Evolutionary conservation across 2,888 invertebrate genomes (phyloP).

Genomic region (Cheilosia soror): DNA sequence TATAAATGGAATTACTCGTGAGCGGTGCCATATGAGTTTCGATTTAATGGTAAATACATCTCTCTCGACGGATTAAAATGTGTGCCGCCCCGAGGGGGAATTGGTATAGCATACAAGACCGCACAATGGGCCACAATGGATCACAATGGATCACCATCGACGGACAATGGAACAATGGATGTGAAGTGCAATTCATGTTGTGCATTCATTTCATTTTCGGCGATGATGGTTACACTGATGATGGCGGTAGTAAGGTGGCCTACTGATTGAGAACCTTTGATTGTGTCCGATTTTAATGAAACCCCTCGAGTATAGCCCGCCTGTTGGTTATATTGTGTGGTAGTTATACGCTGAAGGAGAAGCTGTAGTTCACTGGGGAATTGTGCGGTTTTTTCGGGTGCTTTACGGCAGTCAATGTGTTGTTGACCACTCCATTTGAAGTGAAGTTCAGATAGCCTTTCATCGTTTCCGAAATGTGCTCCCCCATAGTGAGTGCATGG

Average conservation of each 20-base stretch:
- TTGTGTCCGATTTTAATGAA: constrained; percentile 65
- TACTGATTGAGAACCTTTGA: constrained; percentile 65
- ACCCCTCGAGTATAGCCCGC: constrained; percentile 40
- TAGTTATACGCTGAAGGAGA: neutral
- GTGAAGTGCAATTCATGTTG: constrained; percentile 68
- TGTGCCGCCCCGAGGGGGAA: constrained; percentile 31
- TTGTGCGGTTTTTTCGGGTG: constrained; percentile 49
- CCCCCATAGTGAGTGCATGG: neutral
- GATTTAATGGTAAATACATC: constrained; percentile 54
- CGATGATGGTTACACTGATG: constrained; percentile 7
- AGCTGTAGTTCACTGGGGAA: constrained; percentile 11
- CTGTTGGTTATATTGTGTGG: constrained; percentile 1
- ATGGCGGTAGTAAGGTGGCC: constrained; percentile 40
- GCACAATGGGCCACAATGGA: constrained; percentile 19
- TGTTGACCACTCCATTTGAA: constrained; percentile 60
- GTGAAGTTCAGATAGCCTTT: constrained; percentile 27
- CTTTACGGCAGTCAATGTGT: constrained; percentile 44
- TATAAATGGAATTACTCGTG: constrained; percentile 56
- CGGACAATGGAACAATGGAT: constrained; percentile 50
- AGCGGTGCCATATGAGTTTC: constrained; percentile 72
- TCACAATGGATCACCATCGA: constrained; percentile 14
- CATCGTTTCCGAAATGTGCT: constrained; percentile 48
- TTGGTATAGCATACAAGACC: neutral
- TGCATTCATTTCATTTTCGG: constrained; percentile 65
- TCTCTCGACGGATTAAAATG: constrained; percentile 46